Base-by-base conservation (phyloP, 2,113 vertebrate species). In the Ammodramus savannarum region DNA sequence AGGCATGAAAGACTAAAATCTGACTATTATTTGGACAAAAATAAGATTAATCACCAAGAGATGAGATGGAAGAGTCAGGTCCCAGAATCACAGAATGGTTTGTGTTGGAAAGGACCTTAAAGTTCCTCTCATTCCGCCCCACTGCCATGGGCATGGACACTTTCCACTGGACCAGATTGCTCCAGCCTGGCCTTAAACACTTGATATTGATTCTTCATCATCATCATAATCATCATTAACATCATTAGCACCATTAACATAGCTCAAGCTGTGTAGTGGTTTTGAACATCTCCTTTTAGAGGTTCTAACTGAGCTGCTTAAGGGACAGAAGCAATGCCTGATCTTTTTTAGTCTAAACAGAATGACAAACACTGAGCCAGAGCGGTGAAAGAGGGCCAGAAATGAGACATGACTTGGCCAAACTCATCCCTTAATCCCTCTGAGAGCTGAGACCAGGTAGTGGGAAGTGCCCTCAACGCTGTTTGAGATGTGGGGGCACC, bases 401-500 rank as follows among this genome's bases (percentile, higher is more conserved):
- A 57, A 39, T 5, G 19, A 59, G 36, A 21, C 38, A 11, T 3
- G 13, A 7, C 21, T 17, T 39, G 32, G 17, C 29, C 69, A 74
- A 22, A 38, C 32, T 54, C 41, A 17, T 44, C 10, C 34, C 25
- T 66, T 32, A 8, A 11, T 84, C 23, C 11, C 52, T 69, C 48
- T 52, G 68, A 43, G 89, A 84, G 39, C 36, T 73, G 57, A 34
- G 48, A 21, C 12, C 21, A 8, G 39, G 36, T 16, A 4, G 4
- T 11, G 10, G 4, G 7, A 61, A 65, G 11, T 34, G 18, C 27
- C 32, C 34, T 74, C n/a, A 19, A 11, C 0, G 0, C 10, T 34
- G 1, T 51, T 13, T 31, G 63, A 69, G 63, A 11, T n/a, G 41
- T 22, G 9, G 10, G 13, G 32, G 11, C 31, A 20, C 11, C 51